These are phyloP conservation scores for Limosa lapponica DNA, from an alignment of 2,797 vertebrate species.

Conservation along the genomic window DNA sequence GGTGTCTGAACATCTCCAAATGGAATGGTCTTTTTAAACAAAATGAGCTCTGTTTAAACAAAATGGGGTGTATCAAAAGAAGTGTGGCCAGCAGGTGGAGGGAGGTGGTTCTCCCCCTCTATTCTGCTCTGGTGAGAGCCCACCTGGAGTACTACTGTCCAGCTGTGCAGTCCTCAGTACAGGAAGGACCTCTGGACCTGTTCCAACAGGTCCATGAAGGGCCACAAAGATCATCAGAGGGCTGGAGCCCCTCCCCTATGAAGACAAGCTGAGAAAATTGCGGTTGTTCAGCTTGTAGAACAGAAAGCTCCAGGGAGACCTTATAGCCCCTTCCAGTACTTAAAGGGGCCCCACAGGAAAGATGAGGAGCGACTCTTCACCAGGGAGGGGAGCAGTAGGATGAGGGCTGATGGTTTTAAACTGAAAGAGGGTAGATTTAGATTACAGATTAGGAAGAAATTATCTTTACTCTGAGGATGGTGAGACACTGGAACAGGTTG, in stretches of 20 bases:
- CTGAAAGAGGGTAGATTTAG: neutral
- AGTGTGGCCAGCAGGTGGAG: neutral
- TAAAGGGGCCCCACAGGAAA: neutral
- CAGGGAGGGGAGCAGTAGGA: neutral
- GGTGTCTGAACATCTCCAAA: neutral
- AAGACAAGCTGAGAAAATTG: neutral
- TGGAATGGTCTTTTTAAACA: neutral
- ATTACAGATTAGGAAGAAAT: neutral
- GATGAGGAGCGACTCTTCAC: neutral
- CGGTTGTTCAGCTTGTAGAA: neutral
- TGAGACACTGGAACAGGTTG: neutral
- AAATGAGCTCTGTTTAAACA: neutral
- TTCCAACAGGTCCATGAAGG: neutral
- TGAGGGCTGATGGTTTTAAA: neutral
- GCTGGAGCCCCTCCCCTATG: neutral
- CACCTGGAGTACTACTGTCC: neutral
- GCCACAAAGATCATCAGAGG: neutral
- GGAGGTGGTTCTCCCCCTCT: neutral
- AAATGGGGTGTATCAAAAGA: neutral
- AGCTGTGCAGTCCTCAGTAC: neutral
- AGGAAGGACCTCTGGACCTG: neutral
- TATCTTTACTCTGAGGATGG: neutral
- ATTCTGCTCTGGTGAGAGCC: neutral
- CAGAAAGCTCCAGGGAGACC: neutral
- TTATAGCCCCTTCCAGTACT: neutral